phyloP scores from a whole-genome alignment of 2,888 invertebrate species.

The Heteromurus nitidus region DNA sequence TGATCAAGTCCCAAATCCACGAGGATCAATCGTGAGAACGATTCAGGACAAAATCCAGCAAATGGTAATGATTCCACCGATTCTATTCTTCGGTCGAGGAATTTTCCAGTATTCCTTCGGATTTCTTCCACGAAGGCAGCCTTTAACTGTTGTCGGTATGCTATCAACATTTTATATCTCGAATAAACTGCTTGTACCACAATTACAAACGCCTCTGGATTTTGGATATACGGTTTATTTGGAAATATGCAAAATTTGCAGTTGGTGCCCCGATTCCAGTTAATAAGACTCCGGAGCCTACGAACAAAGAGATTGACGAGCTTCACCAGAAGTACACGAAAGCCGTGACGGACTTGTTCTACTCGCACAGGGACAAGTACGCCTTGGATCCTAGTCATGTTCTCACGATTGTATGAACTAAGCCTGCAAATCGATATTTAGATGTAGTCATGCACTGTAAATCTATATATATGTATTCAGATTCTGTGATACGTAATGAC shows the following conservation, averaged over 20 bases:
- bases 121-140: slow-evolving; percentile 86
- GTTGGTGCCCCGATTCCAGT: slow-evolving; percentile 3
- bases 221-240: too few species aligned
- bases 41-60: slow-evolving; percentile 83
- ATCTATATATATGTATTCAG: too few species aligned
- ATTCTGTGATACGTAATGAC: too few species aligned
- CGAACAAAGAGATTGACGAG: slow-evolving; percentile 80
- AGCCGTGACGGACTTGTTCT: slow-evolving; percentile 84
- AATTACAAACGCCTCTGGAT: too few species aligned
- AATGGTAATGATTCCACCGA: slow-evolving; percentile 84
- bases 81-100: slow-evolving; percentile 87
- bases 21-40: slow-evolving; percentile 81
- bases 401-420: not conserved
- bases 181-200: too few species aligned
- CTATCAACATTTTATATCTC: too few species aligned
- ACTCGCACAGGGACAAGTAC: slow-evolving; percentile 87
- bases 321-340: slow-evolving; percentile 86
- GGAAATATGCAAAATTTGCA: not conserved
- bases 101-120: slow-evolving; percentile 94
- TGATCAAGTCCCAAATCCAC: slow-evolving; percentile 84
- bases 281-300: slow-evolving; percentile 81
- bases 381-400: slow-evolving; percentile 74
- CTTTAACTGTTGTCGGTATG: slow-evolving; percentile 89
- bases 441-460: too few species aligned
- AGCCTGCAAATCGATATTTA: too few species aligned